These are phyloP conservation scores for Grammomys dolichurus DNA, from an alignment of 2,113 vertebrate species.

Conservation along the genomic window DNA sequence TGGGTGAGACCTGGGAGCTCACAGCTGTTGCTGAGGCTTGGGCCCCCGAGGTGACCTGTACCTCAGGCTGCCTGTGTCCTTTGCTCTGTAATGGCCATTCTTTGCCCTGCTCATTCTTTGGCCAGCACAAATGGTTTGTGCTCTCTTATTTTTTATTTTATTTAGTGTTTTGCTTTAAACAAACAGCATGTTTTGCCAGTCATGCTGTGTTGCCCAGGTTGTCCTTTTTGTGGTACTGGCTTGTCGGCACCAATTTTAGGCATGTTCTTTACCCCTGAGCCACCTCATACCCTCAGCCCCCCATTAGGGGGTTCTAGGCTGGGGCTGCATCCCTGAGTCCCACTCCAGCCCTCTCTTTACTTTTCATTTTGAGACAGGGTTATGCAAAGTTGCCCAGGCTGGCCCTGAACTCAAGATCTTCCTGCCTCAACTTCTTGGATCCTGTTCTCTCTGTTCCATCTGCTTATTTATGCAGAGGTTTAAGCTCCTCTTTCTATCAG, in stretches of 20 bases:
- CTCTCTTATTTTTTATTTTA: background rate
- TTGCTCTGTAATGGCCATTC: background rate
- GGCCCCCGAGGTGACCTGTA: background rate
- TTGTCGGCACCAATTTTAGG: background rate
- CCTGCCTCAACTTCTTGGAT: background rate
- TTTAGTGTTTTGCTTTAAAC: background rate
- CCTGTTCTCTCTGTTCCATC: background rate
- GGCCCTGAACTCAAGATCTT: background rate
- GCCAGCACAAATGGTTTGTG: background rate
- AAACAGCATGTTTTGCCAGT: background rate
- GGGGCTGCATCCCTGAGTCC: background rate
- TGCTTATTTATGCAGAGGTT: background rate
- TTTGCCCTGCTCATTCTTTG: background rate
- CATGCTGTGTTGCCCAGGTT: background rate
- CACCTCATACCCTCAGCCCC: background rate
- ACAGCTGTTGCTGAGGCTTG: background rate
- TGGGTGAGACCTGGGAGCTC: too few species aligned
- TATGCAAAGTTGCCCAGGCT: background rate
- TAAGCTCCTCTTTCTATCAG: background rate
- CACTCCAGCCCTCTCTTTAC: background rate
- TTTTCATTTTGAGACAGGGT: background rate
- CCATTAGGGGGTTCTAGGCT: background rate
- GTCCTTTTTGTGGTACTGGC: background rate
- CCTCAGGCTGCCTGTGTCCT: background rate
- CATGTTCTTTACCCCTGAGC: background rate